phyloP scores from a whole-genome alignment of 2,797 vertebrate species.

The Lacerta agilis region DNA sequence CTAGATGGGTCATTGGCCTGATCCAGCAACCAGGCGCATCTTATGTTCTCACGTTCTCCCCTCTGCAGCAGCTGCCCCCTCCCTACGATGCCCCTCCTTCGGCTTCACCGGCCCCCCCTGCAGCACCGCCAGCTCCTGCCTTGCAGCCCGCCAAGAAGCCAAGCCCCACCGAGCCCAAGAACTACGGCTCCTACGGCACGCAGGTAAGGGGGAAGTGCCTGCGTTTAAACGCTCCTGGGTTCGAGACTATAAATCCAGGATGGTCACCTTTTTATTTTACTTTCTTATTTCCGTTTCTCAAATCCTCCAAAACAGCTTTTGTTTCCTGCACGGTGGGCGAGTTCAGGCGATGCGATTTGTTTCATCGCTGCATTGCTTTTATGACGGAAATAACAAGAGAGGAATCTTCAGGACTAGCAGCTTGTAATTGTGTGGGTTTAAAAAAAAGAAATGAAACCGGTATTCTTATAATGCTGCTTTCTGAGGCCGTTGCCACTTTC shows the following conservation, averaged over 20 bases:
- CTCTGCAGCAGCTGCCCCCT: conserved; percentile 52
- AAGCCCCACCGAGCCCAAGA: conserved; percentile 89
- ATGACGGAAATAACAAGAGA: too few species aligned
- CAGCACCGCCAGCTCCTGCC: conserved; percentile 71
- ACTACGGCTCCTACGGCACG: conserved; percentile 91
- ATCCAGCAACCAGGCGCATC: too few species aligned
- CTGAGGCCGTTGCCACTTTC: background rate
- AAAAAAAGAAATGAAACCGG: background rate
- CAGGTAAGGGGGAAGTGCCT: conserved; percentile 77
- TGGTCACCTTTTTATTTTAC: too few species aligned
- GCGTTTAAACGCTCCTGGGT: background rate
- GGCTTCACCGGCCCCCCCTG: conserved; percentile 77
- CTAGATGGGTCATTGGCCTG: background rate
- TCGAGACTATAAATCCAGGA: too few species aligned
- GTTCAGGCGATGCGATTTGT: too few species aligned
- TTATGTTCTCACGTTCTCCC: background rate
- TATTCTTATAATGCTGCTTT: background rate
- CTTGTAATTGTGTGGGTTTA: background rate
- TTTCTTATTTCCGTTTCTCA: too few species aligned
- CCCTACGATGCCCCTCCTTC: conserved; percentile 60
- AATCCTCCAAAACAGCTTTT: too few species aligned
- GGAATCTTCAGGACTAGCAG: background rate
- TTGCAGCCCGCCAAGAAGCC: conserved; percentile 80
- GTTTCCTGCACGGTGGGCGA: too few species aligned
- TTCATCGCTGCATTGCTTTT: too few species aligned